Base-by-base conservation (phyloP, 2,888 invertebrate genomes). In the Theretra japonica region DNA sequence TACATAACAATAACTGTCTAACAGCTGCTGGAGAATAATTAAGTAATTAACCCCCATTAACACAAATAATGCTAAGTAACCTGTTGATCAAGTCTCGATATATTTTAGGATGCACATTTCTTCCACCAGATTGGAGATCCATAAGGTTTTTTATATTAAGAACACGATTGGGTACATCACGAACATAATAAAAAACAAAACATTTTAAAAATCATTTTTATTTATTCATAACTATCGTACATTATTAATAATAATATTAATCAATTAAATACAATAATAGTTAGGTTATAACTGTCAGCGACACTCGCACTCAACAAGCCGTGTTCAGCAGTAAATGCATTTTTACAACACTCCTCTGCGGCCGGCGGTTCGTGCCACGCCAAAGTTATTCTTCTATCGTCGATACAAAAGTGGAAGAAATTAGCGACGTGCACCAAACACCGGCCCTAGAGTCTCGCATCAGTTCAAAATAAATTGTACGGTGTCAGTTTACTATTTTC, bases 161-260 rank as follows among this genome's bases (percentile, higher is more conserved):
- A 41, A 41, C 11, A 2, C 2, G 15, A 41, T 11, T 41, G 3
- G 41, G 15, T 41, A 41, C 1, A 41, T 41, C 11, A 41, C 11
- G 11, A 41, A 41, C 11, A 60, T 60, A 79, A 82, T 76, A 75
- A 77, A 73, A 76, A 69, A 73, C 73, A 72, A 82, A 87, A 91
- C 88, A 90, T 62, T 90, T 93, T 93, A 93, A 93, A 93, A 93
- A 93, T 92, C 93, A 90, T 86, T 90, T 90, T 92, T 93, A 93
- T 91, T 93, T 93, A 93, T 91, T 93, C 87, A 89, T 93, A 92
- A 92, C 93, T 93, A 93, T 93, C 86, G 88, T 93, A 93, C 92
- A 93, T 92, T 92, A 91, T 89, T 90, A 86, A 88, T 89, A 62
- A 62, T 62, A 62, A 62, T 83, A 86, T 81, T 88, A 86, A 84